Conservation (phyloP, 2,888 invertebrate species). For the Sepiola atlantica region DNA sequence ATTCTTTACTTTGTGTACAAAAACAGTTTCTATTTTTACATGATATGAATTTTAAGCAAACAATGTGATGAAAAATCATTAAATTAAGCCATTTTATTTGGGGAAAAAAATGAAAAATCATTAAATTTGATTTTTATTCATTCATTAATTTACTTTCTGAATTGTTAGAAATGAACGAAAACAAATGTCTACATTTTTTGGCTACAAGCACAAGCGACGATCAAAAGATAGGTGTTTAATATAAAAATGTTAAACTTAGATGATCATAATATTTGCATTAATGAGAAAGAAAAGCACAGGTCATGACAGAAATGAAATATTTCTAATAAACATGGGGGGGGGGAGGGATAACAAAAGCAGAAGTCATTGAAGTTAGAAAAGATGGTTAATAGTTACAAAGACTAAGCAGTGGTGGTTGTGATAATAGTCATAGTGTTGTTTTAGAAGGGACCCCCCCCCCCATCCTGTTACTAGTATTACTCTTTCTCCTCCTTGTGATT, state of each 20-base stretch:
- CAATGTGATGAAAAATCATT: not conserved
- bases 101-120: not conserved
- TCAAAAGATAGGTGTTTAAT: not conserved
- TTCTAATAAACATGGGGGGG: not conserved
- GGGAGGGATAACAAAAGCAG: too few relatives aligned
- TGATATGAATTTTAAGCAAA: not conserved
- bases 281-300: not conserved
- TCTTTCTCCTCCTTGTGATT: conserved; percentile 18
- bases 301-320: not conserved
- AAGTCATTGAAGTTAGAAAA: not conserved
- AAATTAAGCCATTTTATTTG: not conserved
- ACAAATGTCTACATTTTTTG: not conserved
- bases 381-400: not conserved
- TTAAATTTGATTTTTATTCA: not conserved
- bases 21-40: not conserved
- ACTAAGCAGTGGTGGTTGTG: not conserved
- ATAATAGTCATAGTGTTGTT: not conserved
- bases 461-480: not conserved
- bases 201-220: not conserved
- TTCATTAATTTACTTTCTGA: not conserved
- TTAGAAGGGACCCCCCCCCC: not conserved
- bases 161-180: not conserved
- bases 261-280: not conserved
- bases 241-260: not conserved
- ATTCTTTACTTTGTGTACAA: not conserved